Base-by-base conservation (phyloP, 2,888 invertebrate genomes). In the Lochmaea capreae region DNA sequence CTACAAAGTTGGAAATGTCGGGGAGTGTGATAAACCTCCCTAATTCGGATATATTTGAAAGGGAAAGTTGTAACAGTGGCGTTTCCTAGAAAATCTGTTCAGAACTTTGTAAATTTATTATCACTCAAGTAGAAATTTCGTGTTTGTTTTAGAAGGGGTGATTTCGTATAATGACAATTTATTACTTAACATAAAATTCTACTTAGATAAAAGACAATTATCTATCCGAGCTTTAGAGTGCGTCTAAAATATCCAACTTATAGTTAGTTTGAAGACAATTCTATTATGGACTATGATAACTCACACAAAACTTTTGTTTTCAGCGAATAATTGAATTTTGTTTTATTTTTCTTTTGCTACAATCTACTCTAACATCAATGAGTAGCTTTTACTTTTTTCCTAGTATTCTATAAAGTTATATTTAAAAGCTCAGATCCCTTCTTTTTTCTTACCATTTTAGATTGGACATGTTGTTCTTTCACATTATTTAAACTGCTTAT, bases 31-130 rank as follows among this genome's bases (percentile, higher is more conserved):
- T 78, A 77, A 80, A 80, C 76, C 74, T 72, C 71, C 71, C 79
- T 80, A 81, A 81, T 81, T 77, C 79, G 80, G 80, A 82, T 79
- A 82, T 81, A 84, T 82, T 81, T 54, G 70, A 43, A 22, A 69
- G 70, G 62, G 70, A 70, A 49, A 70, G 63, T 52, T 52, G 43
- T 18, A n/a, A 62, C 54, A 61, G 62, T 43, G 62, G 43, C 62
- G 62, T 33, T 33, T 33, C 39, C 61, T 39, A 9, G 39, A 39
- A 14, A 26, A 18, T n/a, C 16, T 18, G 18, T 10, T 18, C 10
- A 16, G 10, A 54, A 54, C 54, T 54, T 54, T 10, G 9, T 18
- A 54, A 54, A 54, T 54, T 54, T 16, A 54, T 54, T 54, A 54
- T 16, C 54, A 59, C 59, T 14, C 14, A 33, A 33, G 26, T 59